Conservation (phyloP, 2,888 invertebrate genomes). For the Amblyjoppa proteus region DNA sequence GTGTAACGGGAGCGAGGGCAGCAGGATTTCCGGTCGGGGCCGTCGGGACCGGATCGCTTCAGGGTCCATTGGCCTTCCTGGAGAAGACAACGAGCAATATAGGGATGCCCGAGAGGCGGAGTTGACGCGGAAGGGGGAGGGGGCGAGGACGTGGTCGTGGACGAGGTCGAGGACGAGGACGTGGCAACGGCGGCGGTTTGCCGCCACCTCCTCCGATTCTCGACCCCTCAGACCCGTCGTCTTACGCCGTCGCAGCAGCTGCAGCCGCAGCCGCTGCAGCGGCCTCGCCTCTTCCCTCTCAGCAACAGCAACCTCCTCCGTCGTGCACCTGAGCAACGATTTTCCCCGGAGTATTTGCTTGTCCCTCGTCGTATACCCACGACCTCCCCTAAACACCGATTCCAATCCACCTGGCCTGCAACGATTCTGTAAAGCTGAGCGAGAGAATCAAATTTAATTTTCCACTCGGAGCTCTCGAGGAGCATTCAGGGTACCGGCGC, state of each 20-base stretch:
- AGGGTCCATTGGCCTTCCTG: conserved; percentile 94
- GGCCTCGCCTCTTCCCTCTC: conserved; percentile 83
- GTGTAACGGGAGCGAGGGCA: conserved; percentile 87
- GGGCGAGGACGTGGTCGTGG: conserved; percentile 91
- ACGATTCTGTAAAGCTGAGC: conserved; percentile 21
- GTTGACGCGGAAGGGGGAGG: conserved; percentile 96
- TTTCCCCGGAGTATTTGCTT: conserved; percentile 36
- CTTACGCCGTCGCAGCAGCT: conserved; percentile 81
- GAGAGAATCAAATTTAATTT: conserved; percentile 37
- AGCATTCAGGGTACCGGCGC: conserved; percentile 52
- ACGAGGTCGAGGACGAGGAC: conserved; percentile 92
- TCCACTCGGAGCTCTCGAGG: conserved; percentile 21
- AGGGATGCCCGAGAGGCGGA: conserved; percentile 93
- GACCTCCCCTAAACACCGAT: conserved; percentile 13
- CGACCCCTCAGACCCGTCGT: conserved; percentile 83
- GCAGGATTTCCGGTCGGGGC: conserved; percentile 88
- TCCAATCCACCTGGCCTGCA: conserved; percentile 7
- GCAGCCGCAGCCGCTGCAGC: conserved; percentile 80
- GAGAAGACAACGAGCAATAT: conserved; percentile 97
- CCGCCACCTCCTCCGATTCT: conserved; percentile 81
- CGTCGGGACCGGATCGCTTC: conserved; percentile 87
- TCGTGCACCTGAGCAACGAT: conserved; percentile 78
- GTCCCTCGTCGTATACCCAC: conserved; percentile 10
- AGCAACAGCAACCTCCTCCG: conserved; percentile 82
- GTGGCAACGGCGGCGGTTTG: conserved; percentile 87